phyloP scores from a whole-genome alignment of 2,888 invertebrate genomes.

The Iphiclides podalirius region DNA sequence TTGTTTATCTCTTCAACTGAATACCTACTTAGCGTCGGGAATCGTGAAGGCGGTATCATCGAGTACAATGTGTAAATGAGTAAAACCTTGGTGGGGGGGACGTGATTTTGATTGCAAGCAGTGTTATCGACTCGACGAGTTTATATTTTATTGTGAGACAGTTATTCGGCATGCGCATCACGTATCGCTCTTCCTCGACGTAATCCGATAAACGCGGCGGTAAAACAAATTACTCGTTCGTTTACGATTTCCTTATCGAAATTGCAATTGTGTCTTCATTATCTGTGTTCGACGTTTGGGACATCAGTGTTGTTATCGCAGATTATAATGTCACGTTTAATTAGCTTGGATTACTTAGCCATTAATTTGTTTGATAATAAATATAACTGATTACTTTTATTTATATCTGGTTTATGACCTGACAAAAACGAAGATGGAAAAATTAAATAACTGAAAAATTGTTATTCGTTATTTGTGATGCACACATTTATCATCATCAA shows the following conservation, averaged over 20 bases:
- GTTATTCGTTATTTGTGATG: too few species aligned
- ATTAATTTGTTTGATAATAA: too few species aligned
- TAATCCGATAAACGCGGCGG: neutral
- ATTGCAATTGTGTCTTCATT: neutral
- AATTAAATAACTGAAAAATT: too few species aligned
- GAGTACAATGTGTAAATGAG: slow-evolving; percentile 1
- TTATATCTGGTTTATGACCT: too few species aligned
- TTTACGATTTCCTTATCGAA: neutral
- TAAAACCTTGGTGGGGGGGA: neutral
- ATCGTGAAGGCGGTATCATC: neutral
- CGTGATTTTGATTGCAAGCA: neutral
- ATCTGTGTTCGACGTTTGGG: neutral
- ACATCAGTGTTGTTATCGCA: too few species aligned
- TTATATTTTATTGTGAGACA: slow-evolving; percentile 8
- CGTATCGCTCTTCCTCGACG: neutral
- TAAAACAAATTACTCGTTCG: neutral
- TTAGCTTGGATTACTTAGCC: too few species aligned
- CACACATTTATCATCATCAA: too few species aligned
- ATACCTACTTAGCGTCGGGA: neutral
- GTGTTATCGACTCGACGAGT: slow-evolving; percentile 4
- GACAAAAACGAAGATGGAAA: too few species aligned
- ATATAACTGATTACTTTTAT: too few species aligned
- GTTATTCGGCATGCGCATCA: slow-evolving; percentile 1
- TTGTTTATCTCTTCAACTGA: too few species aligned
- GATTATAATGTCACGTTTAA: too few species aligned